Conservation (phyloP, 2,888 invertebrate species). For the Merodon equestris region DNA sequence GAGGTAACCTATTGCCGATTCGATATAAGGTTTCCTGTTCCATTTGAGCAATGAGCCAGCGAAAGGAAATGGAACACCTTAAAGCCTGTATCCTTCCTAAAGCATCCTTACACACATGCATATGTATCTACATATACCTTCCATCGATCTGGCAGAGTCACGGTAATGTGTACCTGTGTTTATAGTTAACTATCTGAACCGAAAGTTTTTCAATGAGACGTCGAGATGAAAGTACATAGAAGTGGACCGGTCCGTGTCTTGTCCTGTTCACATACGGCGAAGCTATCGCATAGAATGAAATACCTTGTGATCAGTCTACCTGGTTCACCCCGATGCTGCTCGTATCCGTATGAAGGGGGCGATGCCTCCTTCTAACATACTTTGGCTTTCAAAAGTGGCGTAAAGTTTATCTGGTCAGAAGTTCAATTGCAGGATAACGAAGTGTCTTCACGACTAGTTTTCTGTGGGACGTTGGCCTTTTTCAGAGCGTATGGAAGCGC, state of each 20-base stretch:
- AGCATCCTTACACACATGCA: neutral
- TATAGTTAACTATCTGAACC: conserved; percentile 44
- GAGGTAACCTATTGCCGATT: conserved; percentile 55
- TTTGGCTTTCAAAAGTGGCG: conserved; percentile 49
- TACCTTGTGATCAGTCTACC: conserved; percentile 61
- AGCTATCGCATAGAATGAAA: conserved; percentile 35
- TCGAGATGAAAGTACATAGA: conserved; percentile 44
- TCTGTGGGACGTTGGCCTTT: conserved; percentile 28
- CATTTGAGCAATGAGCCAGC: conserved; percentile 18
- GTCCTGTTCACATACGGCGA: too few species aligned
- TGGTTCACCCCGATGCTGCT: too few species aligned
- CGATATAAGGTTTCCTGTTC: conserved; percentile 51
- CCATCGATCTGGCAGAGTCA: too few species aligned
- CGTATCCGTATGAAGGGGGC: too few species aligned
- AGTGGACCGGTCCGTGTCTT: too few species aligned
- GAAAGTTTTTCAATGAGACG: conserved; percentile 42
- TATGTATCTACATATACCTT: too few species aligned
- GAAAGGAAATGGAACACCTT: conserved; percentile 27
- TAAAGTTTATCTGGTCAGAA: conserved; percentile 59
- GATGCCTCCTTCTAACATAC: too few species aligned
- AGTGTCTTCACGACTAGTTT: conserved; percentile 58
- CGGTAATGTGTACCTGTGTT: neutral
- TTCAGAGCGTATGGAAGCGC: neutral
- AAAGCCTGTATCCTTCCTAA: conserved; percentile 33
- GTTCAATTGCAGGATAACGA: conserved; percentile 68